These are phyloP conservation scores for Amphipyra tragopoginis DNA, from an alignment of 2,888 invertebrate genomes.

Conservation along the genomic window DNA sequence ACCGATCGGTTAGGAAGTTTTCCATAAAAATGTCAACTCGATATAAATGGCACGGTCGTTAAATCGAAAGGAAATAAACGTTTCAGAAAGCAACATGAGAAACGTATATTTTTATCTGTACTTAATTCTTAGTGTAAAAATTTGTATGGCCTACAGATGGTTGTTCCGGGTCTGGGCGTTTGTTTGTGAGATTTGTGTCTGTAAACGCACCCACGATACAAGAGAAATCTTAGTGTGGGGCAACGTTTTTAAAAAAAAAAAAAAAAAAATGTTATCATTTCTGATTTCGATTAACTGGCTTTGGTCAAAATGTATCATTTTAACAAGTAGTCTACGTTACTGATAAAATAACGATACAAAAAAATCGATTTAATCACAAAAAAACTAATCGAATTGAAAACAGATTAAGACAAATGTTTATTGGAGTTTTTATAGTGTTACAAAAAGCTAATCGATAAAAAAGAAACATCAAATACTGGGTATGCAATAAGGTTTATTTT, in stretches of 20 bases:
- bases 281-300: no score
- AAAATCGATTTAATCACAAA: slow-evolving; percentile 22
- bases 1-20: slow-evolving; percentile 53
- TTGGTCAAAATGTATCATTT: no score
- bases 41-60: slow-evolving; percentile 47
- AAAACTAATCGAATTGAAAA: slow-evolving; percentile 38
- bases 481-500: no score
- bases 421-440: slow-evolving; percentile 42
- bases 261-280: no score
- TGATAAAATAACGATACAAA: slow-evolving; percentile 1
- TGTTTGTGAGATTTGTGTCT: no score
- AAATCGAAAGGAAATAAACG: slow-evolving; percentile 35
- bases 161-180: no score
- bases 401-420: slow-evolving; percentile 49
- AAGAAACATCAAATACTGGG: slow-evolving; percentile 6
- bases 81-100: slow-evolving; percentile 1
- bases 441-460: slow-evolving; percentile 46
- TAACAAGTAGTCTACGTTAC: no score
- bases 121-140: not conserved
- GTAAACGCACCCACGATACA: no score
- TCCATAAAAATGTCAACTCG: slow-evolving; percentile 52
- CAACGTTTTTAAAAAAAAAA: no score
- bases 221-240: no score
- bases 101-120: slow-evolving; percentile 1
- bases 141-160: no score